These are phyloP conservation scores for Sarcoramphus papa DNA, from an alignment of 2,797 vertebrate species.

Conservation along the genomic window DNA sequence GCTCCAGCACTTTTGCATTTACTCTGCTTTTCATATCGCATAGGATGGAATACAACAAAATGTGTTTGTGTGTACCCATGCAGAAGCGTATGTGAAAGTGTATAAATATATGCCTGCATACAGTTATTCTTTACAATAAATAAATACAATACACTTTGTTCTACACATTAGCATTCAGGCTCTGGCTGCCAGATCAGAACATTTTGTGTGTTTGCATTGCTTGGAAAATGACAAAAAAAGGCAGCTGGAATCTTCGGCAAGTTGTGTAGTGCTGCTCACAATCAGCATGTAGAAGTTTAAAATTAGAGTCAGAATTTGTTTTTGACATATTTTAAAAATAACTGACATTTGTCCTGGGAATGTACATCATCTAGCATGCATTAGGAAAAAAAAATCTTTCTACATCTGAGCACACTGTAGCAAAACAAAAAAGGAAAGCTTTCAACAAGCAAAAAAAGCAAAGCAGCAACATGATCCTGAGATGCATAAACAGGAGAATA, in stretches of 20 bases:
- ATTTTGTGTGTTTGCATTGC: background rate
- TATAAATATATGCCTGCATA: background rate
- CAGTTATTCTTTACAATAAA: background rate
- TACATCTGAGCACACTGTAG: background rate
- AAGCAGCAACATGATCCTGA: background rate
- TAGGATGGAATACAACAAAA: background rate
- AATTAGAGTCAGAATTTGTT: conserved; percentile 38
- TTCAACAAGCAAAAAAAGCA: background rate
- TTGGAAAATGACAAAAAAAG: conserved; percentile 23
- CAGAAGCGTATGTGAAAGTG: background rate
- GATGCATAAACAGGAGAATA: conserved; percentile 22
- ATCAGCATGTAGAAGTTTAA: conserved; percentile 40
- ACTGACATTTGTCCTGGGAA: conserved; percentile 54
- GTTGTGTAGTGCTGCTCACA: background rate
- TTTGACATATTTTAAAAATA: conserved; percentile 55
- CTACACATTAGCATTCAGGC: background rate
- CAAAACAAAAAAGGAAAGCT: conserved; percentile 31
- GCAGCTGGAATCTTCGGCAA: conserved; percentile 24
- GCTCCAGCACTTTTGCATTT: background rate
- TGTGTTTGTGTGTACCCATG: background rate
- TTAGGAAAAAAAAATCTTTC: background rate
- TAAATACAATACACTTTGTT: background rate
- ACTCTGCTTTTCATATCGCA: background rate
- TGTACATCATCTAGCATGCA: background rate
- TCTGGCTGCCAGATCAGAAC: background rate